Conservation (phyloP, 2,797 vertebrate species). For the Cossypha niveicapilla region DNA sequence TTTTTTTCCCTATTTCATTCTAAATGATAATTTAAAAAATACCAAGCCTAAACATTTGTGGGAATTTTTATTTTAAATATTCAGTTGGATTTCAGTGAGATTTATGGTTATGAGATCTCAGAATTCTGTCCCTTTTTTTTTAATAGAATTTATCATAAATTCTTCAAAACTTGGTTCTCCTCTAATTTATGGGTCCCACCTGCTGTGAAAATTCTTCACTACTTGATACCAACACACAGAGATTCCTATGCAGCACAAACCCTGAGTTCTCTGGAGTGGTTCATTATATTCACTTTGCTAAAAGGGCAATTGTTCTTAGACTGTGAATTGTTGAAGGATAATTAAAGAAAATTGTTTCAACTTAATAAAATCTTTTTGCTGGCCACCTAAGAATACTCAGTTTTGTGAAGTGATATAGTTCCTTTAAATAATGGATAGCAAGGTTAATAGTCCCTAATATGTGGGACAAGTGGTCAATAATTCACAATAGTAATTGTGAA, state of each 20-base stretch:
- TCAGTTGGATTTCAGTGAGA: background rate
- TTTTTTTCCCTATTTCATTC: background rate
- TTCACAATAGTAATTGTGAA: background rate
- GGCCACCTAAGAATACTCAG: background rate
- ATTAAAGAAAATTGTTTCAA: conserved; percentile 21
- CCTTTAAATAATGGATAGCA: background rate
- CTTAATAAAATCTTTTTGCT: background rate
- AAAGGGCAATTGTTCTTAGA: background rate
- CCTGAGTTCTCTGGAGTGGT: background rate
- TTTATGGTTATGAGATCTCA: background rate
- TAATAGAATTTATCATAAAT: background rate
- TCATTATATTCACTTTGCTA: background rate
- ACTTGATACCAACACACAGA: background rate
- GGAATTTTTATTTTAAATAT: background rate
- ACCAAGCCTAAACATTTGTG: background rate
- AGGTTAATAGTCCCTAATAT: background rate
- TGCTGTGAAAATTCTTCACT: background rate
- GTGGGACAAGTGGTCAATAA: background rate
- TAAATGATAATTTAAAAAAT: background rate
- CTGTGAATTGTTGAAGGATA: background rate
- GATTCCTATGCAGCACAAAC: background rate
- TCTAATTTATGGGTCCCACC: background rate
- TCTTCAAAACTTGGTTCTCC: background rate
- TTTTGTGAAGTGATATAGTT: background rate
- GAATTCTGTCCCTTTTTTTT: background rate